A percentile compares a stretch with the other conserved stretches of the same genome.
phyloP scores from a whole-genome alignment of 2,113 vertebrate species.

The Scophthalmus maximus region DNA sequence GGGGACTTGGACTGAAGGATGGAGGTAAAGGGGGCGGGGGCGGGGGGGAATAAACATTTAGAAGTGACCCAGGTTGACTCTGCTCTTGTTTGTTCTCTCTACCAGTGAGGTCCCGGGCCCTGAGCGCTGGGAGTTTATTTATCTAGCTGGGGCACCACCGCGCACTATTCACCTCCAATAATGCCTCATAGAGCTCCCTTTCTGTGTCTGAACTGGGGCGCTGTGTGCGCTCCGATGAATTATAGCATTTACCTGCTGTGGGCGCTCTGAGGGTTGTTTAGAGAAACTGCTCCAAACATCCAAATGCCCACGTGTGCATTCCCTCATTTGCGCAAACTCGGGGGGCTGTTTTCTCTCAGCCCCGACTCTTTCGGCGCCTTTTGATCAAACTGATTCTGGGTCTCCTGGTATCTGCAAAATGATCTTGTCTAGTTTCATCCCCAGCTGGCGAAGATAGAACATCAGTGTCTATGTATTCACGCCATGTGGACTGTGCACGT shows the following conservation, averaged over 20 bases:
- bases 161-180: slow-evolving; percentile 85
- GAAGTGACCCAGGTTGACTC: slow-evolving; percentile 86
- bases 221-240: slow-evolving; percentile 83
- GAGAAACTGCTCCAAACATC: slow-evolving; percentile 77
- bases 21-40: slow-evolving; percentile 4
- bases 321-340: slow-evolving; percentile 50
- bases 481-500: slow-evolving; percentile 33
- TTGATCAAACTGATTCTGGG: slow-evolving; percentile 29
- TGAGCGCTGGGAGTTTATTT: slow-evolving; percentile 86
- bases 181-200: slow-evolving; percentile 84
- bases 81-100: slow-evolving; percentile 87
- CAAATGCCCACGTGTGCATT: slow-evolving; percentile 71
- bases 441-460: slow-evolving; percentile 18
- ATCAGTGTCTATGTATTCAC: slow-evolving; percentile 47
- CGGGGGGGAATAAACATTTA: slow-evolving; percentile 85
- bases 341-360: slow-evolving; percentile 21
- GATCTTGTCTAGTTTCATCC: slow-evolving; percentile 31
- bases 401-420: slow-evolving; percentile 19
- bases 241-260: slow-evolving; percentile 84
- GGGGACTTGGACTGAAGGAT: slow-evolving; percentile 66
- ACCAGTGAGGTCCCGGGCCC: slow-evolving; percentile 85
- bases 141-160: slow-evolving; percentile 84
- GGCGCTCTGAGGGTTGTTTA: slow-evolving; percentile 79
- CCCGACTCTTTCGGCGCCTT: slow-evolving; percentile 16
- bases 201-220: slow-evolving; percentile 80